These are phyloP conservation scores for Apis cerana DNA, from an alignment of 1,140 invertebrate species.

Conservation along the genomic window DNA sequence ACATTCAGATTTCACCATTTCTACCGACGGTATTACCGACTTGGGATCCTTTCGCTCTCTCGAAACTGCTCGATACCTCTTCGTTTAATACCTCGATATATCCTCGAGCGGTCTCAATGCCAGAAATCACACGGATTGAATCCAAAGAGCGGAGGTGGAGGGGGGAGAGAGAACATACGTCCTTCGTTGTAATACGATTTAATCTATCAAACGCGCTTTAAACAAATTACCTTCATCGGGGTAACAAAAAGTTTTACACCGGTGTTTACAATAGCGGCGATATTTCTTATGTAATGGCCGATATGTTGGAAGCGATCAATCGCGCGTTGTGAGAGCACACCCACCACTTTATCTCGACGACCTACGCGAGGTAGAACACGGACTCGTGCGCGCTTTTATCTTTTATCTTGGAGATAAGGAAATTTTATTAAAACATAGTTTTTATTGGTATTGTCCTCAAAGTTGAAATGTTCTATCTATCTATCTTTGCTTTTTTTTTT, in stretches of 20 bases:
- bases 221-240: background rate
- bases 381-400: background rate
- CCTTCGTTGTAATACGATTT: background rate
- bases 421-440: conserved; percentile 15
- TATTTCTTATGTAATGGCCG: conserved; percentile 7
- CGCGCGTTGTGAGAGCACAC: background rate
- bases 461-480: too few species aligned
- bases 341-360: background rate
- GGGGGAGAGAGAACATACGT: background rate
- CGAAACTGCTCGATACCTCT: conserved; percentile 56
- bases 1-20: conserved; percentile 70
- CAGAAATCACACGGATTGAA: too few species aligned
- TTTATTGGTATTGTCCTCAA: too few species aligned
- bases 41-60: conserved; percentile 65
- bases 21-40: conserved; percentile 49
- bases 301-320: conserved; percentile 21
- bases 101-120: conserved; percentile 12
- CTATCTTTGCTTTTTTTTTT: too few species aligned
- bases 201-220: background rate
- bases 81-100: conserved; percentile 1
- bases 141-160: too few species aligned
- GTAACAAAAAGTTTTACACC: background rate
- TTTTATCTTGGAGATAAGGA: background rate
- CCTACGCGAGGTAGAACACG: background rate
- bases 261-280: background rate